phyloP scores from a whole-genome alignment of 2,888 invertebrate species.

The Meiosimyza decipiens region DNA sequence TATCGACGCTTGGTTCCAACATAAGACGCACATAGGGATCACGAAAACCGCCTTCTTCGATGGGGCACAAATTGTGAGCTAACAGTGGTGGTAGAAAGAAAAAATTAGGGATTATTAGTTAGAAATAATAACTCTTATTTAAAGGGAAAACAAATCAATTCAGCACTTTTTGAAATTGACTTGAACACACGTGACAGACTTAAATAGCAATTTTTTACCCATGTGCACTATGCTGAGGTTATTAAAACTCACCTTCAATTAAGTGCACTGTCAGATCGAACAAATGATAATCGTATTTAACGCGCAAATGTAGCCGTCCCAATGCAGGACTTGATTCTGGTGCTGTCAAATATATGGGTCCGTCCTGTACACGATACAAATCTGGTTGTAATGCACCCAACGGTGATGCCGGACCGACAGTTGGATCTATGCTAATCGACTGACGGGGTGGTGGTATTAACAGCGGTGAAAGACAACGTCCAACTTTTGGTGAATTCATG shows the following conservation, averaged over 20 bases:
- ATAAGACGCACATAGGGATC: constrained; percentile 88
- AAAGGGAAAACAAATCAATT: too few relatives aligned
- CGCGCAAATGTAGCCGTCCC: constrained; percentile 84
- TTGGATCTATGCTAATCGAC: constrained; percentile 62
- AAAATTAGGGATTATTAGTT: neutral
- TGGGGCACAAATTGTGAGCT: constrained; percentile 86
- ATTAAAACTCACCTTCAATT: constrained; percentile 80
- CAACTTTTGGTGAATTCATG: constrained; percentile 58
- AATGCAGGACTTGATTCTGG: constrained; percentile 75
- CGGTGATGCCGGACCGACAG: constrained; percentile 69
- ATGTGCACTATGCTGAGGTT: too few relatives aligned
- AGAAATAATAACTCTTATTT: too few relatives aligned
- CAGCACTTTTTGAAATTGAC: too few relatives aligned
- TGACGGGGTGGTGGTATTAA: constrained; percentile 77
- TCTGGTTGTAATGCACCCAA: constrained; percentile 89
- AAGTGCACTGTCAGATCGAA: constrained; percentile 92
- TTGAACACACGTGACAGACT: neutral
- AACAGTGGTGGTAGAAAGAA: constrained; percentile 46
- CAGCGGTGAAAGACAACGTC: constrained; percentile 79
- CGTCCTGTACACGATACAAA: constrained; percentile 83
- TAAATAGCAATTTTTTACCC: neutral
- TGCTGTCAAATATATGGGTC: constrained; percentile 78
- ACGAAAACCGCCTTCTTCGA: constrained; percentile 88
- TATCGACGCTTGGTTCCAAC: constrained; percentile 85
- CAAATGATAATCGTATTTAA: constrained; percentile 90